A percentile compares a stretch with the other conserved stretches of the same genome.
These are phyloP conservation scores for Alces alces DNA, from an alignment of 2,113 vertebrate species.

Conservation along the genomic window DNA sequence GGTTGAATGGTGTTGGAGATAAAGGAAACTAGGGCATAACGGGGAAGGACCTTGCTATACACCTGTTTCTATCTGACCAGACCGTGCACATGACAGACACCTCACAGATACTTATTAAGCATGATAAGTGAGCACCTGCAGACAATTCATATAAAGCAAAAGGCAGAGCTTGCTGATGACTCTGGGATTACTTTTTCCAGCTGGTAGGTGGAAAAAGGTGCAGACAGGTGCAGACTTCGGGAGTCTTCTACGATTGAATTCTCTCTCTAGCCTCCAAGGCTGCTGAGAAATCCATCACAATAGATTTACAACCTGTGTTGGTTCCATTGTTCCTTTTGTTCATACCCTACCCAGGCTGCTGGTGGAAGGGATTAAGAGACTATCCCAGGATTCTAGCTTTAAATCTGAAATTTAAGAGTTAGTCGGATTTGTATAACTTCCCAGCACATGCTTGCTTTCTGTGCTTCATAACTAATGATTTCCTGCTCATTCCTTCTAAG, in stretches of 20 bases:
- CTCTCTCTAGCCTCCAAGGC: not conserved
- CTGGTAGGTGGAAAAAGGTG: not conserved
- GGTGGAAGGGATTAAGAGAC: not conserved
- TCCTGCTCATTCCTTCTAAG: not conserved
- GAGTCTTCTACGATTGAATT: not conserved
- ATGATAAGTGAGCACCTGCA: not conserved
- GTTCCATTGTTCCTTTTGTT: not conserved
- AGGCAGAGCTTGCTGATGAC: not conserved
- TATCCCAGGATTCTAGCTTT: not conserved
- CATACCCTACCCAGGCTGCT: not conserved
- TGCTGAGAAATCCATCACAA: not conserved
- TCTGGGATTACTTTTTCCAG: not conserved
- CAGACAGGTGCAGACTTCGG: not conserved
- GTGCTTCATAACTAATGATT: not conserved
- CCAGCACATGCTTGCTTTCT: not conserved
- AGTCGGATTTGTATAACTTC: not conserved
- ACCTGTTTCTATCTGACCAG: not conserved
- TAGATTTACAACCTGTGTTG: not conserved
- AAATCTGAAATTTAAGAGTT: not conserved
- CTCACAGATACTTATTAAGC: not conserved
- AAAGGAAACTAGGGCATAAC: not conserved
- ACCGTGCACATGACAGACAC: not conserved
- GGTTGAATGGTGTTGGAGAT: not conserved
- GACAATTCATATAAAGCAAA: not conserved
- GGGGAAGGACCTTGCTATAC: not conserved